phyloP scores from a whole-genome alignment of 2,113 vertebrate genomes.

The Trichechus manatus region DNA sequence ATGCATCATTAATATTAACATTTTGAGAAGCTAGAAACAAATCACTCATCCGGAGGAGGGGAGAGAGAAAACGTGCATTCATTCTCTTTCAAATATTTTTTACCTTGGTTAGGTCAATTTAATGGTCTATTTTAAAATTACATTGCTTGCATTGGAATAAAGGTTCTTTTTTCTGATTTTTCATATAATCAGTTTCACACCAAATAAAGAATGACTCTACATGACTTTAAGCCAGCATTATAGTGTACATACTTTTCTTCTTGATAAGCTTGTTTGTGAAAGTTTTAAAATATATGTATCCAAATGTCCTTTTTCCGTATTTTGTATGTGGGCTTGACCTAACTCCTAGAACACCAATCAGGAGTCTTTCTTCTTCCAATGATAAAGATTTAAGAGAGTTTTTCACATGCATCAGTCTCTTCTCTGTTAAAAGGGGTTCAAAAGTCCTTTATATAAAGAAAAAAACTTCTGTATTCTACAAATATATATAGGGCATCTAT shows the following conservation, averaged over 20 bases:
- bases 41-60: neutral
- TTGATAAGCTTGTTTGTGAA: neutral
- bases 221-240: neutral
- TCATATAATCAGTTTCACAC: neutral
- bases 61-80: neutral
- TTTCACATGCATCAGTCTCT: neutral
- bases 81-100: neutral
- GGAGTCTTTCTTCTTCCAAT: neutral
- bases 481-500: neutral
- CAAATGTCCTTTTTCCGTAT: neutral
- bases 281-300: neutral
- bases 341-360: neutral
- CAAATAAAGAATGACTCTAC: neutral
- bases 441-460: neutral
- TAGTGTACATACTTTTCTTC: neutral
- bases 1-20: conserved; percentile 19
- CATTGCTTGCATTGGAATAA: neutral
- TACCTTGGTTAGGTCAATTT: neutral
- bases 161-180: neutral
- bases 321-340: neutral
- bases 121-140: neutral
- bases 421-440: neutral
- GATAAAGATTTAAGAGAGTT: neutral
- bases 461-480: neutral
- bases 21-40: conserved; percentile 22